phyloP scores from a whole-genome alignment of 1,140 invertebrate species.

The Trypoxylus dichotomus region DNA sequence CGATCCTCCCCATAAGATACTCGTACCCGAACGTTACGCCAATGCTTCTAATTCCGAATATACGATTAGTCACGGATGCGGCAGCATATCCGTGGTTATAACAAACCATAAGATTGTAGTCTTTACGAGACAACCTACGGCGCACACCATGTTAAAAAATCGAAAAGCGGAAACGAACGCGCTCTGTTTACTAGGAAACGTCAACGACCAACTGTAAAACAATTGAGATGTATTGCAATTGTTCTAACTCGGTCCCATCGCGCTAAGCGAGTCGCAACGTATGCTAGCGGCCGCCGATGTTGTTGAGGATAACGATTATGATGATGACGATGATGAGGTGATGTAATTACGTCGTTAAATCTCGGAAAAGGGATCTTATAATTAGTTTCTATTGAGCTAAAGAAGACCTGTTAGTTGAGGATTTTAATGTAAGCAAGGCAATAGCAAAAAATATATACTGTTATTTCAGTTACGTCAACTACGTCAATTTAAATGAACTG shows the following conservation, averaged over 20 bases:
- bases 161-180: slow-evolving; percentile 21
- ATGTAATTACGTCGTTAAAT: background rate
- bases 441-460: too few species aligned
- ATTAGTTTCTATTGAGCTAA: too few species aligned
- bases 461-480: too few species aligned
- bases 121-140: slow-evolving; percentile 27
- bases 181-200: slow-evolving; percentile 27
- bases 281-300: too few species aligned
- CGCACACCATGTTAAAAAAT: slow-evolving; percentile 18
- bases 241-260: background rate
- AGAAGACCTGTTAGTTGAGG: too few species aligned
- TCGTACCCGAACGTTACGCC: background rate
- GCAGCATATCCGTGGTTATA: slow-evolving; percentile 3
- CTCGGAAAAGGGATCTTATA: background rate
- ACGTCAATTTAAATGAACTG: too few species aligned
- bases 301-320: background rate
- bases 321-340: background rate
- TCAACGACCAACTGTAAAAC: slow-evolving; percentile 23
- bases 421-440: too few species aligned
- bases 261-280: background rate
- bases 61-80: background rate
- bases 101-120: slow-evolving; percentile 26
- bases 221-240: slow-evolving; percentile 25
- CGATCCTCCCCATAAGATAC: too few species aligned
- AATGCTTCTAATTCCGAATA: background rate